Conservation (phyloP, 1,140 invertebrate genomes). For the Temnothorax nylanderi region DNA sequence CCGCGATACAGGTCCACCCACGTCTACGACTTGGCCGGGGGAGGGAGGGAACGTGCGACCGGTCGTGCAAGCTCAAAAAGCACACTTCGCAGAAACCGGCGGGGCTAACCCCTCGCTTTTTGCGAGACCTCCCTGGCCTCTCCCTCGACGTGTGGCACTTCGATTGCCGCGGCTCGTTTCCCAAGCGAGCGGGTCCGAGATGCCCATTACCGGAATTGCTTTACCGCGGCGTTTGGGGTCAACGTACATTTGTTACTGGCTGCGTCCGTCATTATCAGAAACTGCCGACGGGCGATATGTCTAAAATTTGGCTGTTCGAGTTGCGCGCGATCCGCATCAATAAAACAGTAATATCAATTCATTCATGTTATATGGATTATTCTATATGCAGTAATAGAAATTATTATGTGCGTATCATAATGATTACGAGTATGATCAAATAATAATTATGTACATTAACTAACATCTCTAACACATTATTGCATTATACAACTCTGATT, state of each 20-base stretch:
- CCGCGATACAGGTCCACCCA: conserved; percentile 65
- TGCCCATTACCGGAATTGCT: conserved; percentile 55
- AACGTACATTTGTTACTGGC: conserved; percentile 54
- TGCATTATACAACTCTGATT: neutral
- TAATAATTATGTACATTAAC: conserved; percentile 14
- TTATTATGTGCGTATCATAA: conserved; percentile 8
- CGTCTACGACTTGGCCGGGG: neutral
- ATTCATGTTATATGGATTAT: neutral
- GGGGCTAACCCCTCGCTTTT: conserved; percentile 17
- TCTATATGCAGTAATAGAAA: neutral
- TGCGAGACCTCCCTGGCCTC: conserved; percentile 10
- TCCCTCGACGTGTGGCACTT: conserved; percentile 5
- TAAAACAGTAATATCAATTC: conserved; percentile 23
- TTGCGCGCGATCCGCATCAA: conserved; percentile 26
- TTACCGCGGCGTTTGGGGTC: conserved; percentile 46
- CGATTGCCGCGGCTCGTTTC: conserved; percentile 12
- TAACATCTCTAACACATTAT: neutral
- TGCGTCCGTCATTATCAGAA: conserved; percentile 25
- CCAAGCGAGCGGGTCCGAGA: conserved; percentile 5
- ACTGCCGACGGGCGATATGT: conserved; percentile 13
- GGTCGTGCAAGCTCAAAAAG: conserved; percentile 55
- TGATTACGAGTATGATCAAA: neutral
- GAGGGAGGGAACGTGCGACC: neutral
- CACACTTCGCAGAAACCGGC: conserved; percentile 37
- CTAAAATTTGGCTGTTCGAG: neutral